phyloP scores from a whole-genome alignment of 2,797 vertebrate species.

The Sebastes cheni region DNA sequence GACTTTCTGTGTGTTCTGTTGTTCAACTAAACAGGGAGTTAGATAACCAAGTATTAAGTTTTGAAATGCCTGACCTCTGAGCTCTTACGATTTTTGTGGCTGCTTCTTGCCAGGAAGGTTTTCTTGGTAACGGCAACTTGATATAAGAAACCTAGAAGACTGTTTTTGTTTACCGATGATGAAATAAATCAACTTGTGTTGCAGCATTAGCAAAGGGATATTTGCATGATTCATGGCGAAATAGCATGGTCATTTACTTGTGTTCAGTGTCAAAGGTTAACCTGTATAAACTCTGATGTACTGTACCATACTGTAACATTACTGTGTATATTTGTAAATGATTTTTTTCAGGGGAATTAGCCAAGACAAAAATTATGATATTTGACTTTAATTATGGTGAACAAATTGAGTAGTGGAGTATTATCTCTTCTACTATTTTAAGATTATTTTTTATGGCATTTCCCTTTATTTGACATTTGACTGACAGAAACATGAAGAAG shows the following conservation, averaged over 20 bases:
- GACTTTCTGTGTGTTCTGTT: neutral
- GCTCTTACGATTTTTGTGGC: neutral
- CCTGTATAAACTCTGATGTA: neutral
- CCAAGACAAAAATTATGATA: neutral
- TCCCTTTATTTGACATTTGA: neutral
- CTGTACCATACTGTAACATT: neutral
- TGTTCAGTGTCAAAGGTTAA: neutral
- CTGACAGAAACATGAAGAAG: neutral
- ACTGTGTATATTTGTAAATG: neutral
- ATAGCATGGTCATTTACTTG: neutral
- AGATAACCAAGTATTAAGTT: neutral
- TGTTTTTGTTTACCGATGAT: conserved; percentile 1
- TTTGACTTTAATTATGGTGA: neutral
- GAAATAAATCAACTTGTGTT: neutral
- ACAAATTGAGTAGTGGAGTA: neutral
- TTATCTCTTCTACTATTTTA: neutral
- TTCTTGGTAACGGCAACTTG: neutral
- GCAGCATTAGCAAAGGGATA: neutral
- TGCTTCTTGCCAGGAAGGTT: neutral
- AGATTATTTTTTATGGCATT: neutral
- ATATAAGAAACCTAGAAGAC: neutral
- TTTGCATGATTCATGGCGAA: neutral
- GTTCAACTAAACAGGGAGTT: neutral
- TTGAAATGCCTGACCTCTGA: conserved; percentile 4
- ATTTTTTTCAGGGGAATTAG: neutral